Base-by-base conservation (phyloP, 2,113 vertebrate species). In the Ailuropoda melanoleuca region DNA sequence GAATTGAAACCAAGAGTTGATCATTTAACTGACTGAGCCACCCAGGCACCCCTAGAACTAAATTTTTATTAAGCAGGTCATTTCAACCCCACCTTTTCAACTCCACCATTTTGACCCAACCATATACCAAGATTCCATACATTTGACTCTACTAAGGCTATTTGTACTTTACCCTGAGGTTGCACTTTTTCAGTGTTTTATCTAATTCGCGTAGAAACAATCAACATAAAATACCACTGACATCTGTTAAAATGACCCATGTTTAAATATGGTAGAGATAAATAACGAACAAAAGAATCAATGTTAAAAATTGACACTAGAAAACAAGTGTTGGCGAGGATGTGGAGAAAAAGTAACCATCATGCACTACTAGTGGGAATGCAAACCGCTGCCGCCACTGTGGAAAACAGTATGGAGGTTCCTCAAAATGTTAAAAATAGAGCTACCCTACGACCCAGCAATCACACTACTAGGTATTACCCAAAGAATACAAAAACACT, bases 1-100 rank as follows among this genome's bases (percentile, higher is more conserved):
- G 34, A 68, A 34, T 68, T 8, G 3, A 68, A 68, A 37, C 34
- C 66, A 68, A 37, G 34, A 68, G 18, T 37, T 68, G 66, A 34
- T 68, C 66, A 68, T 29, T 68, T 37, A 68, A 68, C 8, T 37
- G n/a, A 37, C 66, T 21, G 66, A 68, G 66, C 66, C 66, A 68
- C 66, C n/a, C 66, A 68, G 34, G 8, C n/a, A 19, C 66, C 66
- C 34, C 34, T 72, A 91, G 46, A 90, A 23, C 31, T 86, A 66
- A 23, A 21, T 74, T 96, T 80, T 62, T 78, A 86, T 88, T 60
- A 83, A 90, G 72, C 8, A 26, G 34, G 37, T 80, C 66, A 93
- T 90, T 96, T 96, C 87, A 97, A 87, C 83, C n/a, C 15, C 39
- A 92, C 23, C 3, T 88, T 95, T 92, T 80, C 48, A 80, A 50